Evolutionary conservation across 1,140 invertebrate genomes (phyloP).

Genomic region (Pachypsylla venusta): DNA sequence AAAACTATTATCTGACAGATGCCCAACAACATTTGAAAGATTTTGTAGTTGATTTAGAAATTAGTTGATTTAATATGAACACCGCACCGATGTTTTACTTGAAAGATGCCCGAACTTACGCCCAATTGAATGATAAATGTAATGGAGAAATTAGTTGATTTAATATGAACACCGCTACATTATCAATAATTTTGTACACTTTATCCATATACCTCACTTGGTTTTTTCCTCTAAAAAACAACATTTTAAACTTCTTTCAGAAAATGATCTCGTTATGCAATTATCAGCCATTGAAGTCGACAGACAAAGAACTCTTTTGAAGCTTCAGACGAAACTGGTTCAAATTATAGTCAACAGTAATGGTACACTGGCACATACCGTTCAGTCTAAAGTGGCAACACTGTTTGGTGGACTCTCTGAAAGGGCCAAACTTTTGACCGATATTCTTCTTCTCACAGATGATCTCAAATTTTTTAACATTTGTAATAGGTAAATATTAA

Average conservation of each 20-base stretch:
- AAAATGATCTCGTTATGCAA: not conserved
- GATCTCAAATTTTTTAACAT: too few species aligned
- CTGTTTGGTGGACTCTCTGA: not conserved
- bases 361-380: not conserved
- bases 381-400: not conserved
- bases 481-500: too few species aligned
- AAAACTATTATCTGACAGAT: slow-evolving; percentile 38
- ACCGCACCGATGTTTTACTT: slow-evolving; percentile 52
- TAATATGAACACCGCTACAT: too few species aligned
- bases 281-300: not conserved
- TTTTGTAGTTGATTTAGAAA: too few species aligned
- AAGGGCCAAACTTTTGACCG: not conserved
- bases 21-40: slow-evolving; percentile 45
- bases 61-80: too few species aligned
- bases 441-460: not conserved
- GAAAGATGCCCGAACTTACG: slow-evolving; percentile 36
- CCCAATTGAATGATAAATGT: slow-evolving; percentile 37
- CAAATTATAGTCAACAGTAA: not conserved
- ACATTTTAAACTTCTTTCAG: too few species aligned
- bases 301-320: not conserved
- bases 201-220: too few species aligned
- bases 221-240: too few species aligned
- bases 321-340: not conserved
- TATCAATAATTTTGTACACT: too few species aligned
- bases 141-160: too few species aligned